Conservation (phyloP, 2,797 vertebrate species). For the Gouania willdenowi region DNA sequence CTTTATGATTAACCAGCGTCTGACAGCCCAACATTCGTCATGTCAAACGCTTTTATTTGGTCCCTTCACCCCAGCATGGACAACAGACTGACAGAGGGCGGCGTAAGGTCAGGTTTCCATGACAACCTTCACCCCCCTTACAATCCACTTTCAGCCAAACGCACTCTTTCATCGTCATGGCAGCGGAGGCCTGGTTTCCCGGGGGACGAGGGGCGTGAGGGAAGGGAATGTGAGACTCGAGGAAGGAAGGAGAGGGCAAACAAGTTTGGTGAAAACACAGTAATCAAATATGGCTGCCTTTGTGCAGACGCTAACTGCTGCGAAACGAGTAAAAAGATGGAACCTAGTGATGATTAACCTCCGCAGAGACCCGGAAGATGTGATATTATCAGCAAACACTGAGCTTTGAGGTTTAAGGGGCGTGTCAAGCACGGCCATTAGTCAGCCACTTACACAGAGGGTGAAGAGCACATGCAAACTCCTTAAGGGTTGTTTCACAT, state of each 20-base stretch:
- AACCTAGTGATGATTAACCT: slow-evolving; percentile 53
- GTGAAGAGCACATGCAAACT: too few species aligned
- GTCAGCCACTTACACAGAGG: slow-evolving; percentile 2
- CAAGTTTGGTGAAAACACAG: slow-evolving; percentile 71
- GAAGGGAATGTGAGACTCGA: slow-evolving; percentile 67
- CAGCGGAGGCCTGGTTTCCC: slow-evolving; percentile 67
- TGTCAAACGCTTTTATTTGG: slow-evolving; percentile 57
- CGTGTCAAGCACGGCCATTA: neutral
- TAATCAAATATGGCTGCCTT: slow-evolving; percentile 74
- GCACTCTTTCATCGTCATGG: slow-evolving; percentile 75
- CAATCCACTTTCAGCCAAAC: slow-evolving; percentile 60
- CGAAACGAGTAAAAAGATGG: slow-evolving; percentile 26
- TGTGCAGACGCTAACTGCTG: slow-evolving; percentile 38
- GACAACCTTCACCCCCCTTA: slow-evolving; percentile 68
- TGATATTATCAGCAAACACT: slow-evolving; percentile 5
- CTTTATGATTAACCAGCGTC: slow-evolving; percentile 51
- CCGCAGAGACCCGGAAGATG: slow-evolving; percentile 14
- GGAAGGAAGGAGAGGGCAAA: slow-evolving; percentile 65
- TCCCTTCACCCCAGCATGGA: slow-evolving; percentile 65
- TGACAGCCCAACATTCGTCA: slow-evolving; percentile 65
- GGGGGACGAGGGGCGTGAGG: slow-evolving; percentile 53
- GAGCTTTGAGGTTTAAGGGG: slow-evolving; percentile 10
- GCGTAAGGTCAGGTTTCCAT: slow-evolving; percentile 71
- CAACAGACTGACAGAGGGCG: slow-evolving; percentile 68
- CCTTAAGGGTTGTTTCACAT: too few species aligned